phyloP scores from a whole-genome alignment of 2,113 vertebrate species.

The Sphaerodactylus townsendi region DNA sequence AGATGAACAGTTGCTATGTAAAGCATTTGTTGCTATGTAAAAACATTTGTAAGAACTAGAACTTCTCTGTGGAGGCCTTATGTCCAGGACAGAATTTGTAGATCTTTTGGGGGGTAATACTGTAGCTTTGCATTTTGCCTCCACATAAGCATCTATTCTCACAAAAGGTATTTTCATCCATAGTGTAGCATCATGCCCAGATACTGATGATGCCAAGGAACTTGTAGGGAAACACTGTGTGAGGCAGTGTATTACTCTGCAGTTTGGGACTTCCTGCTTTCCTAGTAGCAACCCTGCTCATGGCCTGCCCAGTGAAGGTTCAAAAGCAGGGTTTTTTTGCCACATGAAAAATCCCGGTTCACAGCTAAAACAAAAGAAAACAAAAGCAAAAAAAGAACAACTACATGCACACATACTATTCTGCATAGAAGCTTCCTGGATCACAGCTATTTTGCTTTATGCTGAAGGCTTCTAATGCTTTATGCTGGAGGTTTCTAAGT shows the following conservation, averaged over 20 bases:
- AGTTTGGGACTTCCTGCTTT: not conserved
- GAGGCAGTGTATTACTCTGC: not conserved
- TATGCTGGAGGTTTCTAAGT: constrained; percentile 24
- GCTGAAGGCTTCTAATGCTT: constrained; percentile 40
- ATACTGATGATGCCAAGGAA: too few species aligned
- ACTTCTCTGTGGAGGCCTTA: not conserved
- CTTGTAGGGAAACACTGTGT: not conserved
- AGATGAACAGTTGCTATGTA: too few species aligned
- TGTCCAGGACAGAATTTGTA: too few species aligned
- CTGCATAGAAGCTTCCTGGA: not conserved
- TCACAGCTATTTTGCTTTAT: constrained; percentile 41
- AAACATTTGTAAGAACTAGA: not conserved
- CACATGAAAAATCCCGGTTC: not conserved
- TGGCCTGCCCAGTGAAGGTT: not conserved
- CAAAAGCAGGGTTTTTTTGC: not conserved
- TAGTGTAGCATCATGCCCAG: too few species aligned
- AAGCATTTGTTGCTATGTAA: too few species aligned
- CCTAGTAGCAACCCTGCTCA: not conserved
- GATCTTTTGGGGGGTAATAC: too few species aligned
- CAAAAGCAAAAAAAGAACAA: too few species aligned
- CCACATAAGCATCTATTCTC: too few species aligned
- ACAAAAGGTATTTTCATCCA: too few species aligned
- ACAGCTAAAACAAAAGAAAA: not conserved
- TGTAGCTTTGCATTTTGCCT: too few species aligned
- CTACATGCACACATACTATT: not conserved